Base-by-base conservation (phyloP, 1,140 invertebrate species). In the Belonocnema kinseyi region DNA sequence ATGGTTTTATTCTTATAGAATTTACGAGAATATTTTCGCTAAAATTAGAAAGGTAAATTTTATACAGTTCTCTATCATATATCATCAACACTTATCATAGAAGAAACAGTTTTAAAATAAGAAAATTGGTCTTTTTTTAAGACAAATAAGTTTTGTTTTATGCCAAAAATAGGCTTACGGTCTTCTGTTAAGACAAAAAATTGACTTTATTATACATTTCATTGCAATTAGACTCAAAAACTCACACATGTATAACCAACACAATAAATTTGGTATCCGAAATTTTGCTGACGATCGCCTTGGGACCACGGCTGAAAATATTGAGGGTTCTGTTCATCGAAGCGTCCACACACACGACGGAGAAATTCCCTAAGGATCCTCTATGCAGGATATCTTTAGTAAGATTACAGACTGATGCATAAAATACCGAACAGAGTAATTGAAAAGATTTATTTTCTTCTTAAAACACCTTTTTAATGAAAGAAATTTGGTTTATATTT, bases 281-380 rank as follows among this genome's bases (percentile, higher is more conserved):
- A 89, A 90, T 90, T 90, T 82, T 88, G 88, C 88, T 90, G 88
- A 90, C 89, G 87, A 89, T 85, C 87, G 85, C 83, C 84, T 81
- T 73, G 89, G 89, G 88, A 90, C 83, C 73, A 78, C 76, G 78
- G 58, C 75, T 83, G 81, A 84, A 85, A 88, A 81, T 83, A 84
- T 87, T 86, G 83, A 89, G 83, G 89, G 86, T 88, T 84, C 83
- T 87, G 87, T 52, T 89, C 88, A 88, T 84, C 85, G 84, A 81
- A 89, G 83, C 88, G 82, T 87, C 78, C 82, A 88, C 79, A 82
- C 82, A 83, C 84, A 85, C 78, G 79, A 85, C 82, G 83, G 81
- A 80, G 79, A 80, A 88, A 78, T 75, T 90, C 89, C 89, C 88
- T 33, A 72, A 88, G 89, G 89, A 89, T 85, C 84, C 87, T 85